Base-by-base conservation (phyloP, 2,113 vertebrate species). In the Ctenomys sociabilis region DNA sequence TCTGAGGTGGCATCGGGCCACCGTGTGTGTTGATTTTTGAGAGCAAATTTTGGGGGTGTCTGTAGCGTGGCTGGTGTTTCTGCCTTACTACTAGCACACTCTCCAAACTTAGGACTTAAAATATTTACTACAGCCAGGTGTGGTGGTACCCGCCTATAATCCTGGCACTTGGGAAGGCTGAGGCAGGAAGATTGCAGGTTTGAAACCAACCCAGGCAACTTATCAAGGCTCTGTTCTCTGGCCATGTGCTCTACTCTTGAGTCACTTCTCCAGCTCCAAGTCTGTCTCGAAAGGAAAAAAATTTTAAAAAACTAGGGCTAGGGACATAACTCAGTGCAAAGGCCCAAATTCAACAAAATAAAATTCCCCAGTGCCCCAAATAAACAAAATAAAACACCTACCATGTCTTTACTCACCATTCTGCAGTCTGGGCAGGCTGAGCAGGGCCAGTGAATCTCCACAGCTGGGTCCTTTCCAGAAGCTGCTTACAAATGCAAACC, bases 401-500 rank as follows among this genome's bases (percentile, higher is more conserved):
- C 30, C 57, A 14, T 28, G 14, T 12, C 5, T 59, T 3, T 14
- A 2, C 13, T 82, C 9, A 10, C 26, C 30, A 1, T 5, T n/a
- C 37, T 19, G 78, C 28, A 1, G 4, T 5, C 70, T 8, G 49
- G 43, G n/a, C 7, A 64, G 63, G 54, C 72, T 22, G 26, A 6
- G 54, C 40, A 0, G 37, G 84, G 54, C 16, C 0, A 1, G 52
- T 13, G 22, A 64, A 0, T 35, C 30, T n/a, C 13, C 26, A n/a
- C 37, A 0, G 19, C 52, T 0, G 30, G 9, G 24, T 22, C 37
- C 57, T 32, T 45, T 28, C 26, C 72, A 30, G 26, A 45, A 54
- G 45, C 17, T n/a, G 54, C 12, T 26, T n/a, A 19, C 0, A 37
- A 64, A 2, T 0, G 0, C 30, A 5, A n/a, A 7, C 61, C 90